These are phyloP conservation scores for Copidosoma floridanum DNA, from an alignment of 1,140 invertebrate genomes.

Conservation along the genomic window DNA sequence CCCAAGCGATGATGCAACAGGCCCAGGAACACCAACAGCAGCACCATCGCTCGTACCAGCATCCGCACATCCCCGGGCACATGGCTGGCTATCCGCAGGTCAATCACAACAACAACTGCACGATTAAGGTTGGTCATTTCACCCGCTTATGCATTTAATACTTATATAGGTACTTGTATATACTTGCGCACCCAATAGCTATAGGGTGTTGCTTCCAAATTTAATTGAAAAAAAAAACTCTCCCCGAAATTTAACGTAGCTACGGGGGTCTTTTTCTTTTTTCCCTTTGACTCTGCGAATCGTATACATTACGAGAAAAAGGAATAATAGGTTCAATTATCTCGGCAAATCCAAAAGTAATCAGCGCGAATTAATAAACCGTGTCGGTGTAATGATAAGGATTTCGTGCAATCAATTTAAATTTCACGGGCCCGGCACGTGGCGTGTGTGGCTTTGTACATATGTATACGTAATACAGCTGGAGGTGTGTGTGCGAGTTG, in stretches of 20 bases:
- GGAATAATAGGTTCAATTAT: too few relatives aligned
- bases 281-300: too few relatives aligned
- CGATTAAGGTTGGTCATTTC: conserved; percentile 46
- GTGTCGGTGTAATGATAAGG: neutral
- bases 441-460: too few relatives aligned
- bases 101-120: conserved; percentile 57
- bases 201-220: too few relatives aligned
- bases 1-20: neutral
- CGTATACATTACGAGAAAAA: too few relatives aligned
- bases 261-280: too few relatives aligned
- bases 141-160: neutral
- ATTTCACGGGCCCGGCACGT: conserved; percentile 21
- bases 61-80: conserved; percentile 50
- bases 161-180: too few relatives aligned
- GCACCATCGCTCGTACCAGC: conserved; percentile 50
- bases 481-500: neutral
- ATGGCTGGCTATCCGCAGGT: conserved; percentile 49
- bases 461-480: too few relatives aligned
- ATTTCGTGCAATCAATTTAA: neutral
- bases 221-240: too few relatives aligned
- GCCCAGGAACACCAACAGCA: conserved; percentile 40
- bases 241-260: too few relatives aligned
- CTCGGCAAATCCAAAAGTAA: too few relatives aligned
- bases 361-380: neutral
- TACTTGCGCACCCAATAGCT: too few relatives aligned